Percentiles rank a stretch among this genome's conserved stretches.
phyloP scores from a whole-genome alignment of 2,113 vertebrate genomes.

The Sialia sialis region DNA sequence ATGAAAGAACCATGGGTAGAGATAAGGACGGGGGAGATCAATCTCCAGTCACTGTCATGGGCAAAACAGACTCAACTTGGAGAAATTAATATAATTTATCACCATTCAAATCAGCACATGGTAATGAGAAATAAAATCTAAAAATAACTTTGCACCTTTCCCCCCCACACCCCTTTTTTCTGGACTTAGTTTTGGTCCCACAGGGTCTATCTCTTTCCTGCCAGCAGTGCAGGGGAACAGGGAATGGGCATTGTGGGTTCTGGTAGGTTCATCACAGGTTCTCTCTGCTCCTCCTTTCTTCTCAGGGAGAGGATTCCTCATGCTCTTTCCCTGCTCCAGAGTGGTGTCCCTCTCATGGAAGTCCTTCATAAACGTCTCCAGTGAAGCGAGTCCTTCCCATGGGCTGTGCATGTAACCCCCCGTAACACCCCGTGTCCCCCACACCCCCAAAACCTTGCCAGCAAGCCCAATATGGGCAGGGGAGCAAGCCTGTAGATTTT shows the following conservation, averaged over 20 bases:
- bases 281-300: neutral
- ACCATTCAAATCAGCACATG: neutral
- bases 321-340: neutral
- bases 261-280: neutral
- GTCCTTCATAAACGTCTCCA: neutral
- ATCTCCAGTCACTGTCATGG: neutral
- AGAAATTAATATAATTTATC: neutral
- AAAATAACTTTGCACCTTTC: neutral
- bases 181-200: neutral
- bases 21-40: neutral
- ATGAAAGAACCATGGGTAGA: neutral
- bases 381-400: neutral
- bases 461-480: neutral
- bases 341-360: neutral
- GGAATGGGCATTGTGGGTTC: neutral
- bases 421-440: neutral
- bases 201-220: neutral
- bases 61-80: neutral
- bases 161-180: rapidly evolving
- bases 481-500: neutral
- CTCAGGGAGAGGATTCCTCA: neutral
- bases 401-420: neutral
- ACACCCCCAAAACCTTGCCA: neutral
- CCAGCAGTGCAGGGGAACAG: rapidly evolving
- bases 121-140: neutral